phyloP scores from a whole-genome alignment of 2,888 invertebrate genomes.

The Ectropis crepuscularia region DNA sequence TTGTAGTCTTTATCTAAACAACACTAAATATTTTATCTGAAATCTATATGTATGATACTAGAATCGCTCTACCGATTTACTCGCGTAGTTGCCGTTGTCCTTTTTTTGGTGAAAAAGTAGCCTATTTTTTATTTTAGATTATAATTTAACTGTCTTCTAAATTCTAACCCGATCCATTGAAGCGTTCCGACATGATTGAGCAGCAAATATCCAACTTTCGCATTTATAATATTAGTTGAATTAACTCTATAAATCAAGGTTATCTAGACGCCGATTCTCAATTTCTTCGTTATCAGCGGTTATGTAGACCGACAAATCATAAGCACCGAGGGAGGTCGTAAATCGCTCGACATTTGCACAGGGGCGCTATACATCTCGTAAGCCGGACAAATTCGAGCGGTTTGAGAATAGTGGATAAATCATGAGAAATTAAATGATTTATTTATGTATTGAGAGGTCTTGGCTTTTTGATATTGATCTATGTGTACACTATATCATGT shows the following conservation, averaged over 20 bases:
- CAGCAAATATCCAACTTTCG: no score
- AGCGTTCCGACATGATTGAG: no score
- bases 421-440: constrained; percentile 55
- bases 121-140: no score
- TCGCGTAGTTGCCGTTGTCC: no score
- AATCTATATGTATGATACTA: no score
- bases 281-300: constrained; percentile 48
- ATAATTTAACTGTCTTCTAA: no score
- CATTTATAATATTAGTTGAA: not conserved
- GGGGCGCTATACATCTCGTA: constrained; percentile 62
- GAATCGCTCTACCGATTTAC: no score
- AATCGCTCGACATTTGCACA: constrained; percentile 64
- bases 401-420: constrained; percentile 61
- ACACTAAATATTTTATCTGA: no score
- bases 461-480: not conserved
- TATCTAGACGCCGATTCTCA: constrained; percentile 36
- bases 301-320: constrained; percentile 60
- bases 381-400: constrained; percentile 68
- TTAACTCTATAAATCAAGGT: constrained; percentile 27
- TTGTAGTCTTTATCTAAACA: no score
- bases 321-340: constrained; percentile 56
- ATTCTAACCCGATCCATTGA: no score
- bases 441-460: constrained; percentile 12
- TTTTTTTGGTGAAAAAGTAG: no score
- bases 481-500: no score